phyloP scores from a whole-genome alignment of 2,888 invertebrate genomes.

The Melanchra persicariae region DNA sequence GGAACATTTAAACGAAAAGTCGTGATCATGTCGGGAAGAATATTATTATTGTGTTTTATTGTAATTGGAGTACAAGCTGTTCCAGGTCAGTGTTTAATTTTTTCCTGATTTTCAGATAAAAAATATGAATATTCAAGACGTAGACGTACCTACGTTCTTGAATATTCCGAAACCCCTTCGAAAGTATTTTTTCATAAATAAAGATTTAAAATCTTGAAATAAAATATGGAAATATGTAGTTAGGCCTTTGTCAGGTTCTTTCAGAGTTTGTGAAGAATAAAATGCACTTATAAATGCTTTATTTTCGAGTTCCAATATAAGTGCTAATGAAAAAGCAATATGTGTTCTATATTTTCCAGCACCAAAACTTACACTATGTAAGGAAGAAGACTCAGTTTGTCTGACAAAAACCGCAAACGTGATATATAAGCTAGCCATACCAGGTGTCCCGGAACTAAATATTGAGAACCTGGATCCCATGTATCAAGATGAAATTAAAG shows the following conservation, averaged over 20 bases:
- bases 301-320: not conserved
- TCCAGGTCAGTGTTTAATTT: constrained; percentile 27
- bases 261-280: not conserved
- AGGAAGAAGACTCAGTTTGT: constrained; percentile 39
- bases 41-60: constrained; percentile 24
- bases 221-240: too few species aligned
- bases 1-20: not conserved
- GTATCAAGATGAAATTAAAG: constrained; percentile 27
- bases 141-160: not conserved
- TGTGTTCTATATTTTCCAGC: constrained; percentile 33
- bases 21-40: constrained; percentile 27
- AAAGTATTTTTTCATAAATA: too few species aligned
- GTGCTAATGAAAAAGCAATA: not conserved
- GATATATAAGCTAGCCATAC: constrained; percentile 26
- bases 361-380: constrained; percentile 21
- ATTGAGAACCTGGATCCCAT: constrained; percentile 54
- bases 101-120: too few species aligned
- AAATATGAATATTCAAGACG: too few species aligned
- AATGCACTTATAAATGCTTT: not conserved
- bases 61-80: constrained; percentile 13
- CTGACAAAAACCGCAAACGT: constrained; percentile 17
- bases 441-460: constrained; percentile 37
- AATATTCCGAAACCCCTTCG: not conserved
- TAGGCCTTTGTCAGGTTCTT: not conserved
- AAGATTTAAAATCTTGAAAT: too few species aligned